Conservation (phyloP, 2,797 vertebrate species). For the Tinamus major region DNA sequence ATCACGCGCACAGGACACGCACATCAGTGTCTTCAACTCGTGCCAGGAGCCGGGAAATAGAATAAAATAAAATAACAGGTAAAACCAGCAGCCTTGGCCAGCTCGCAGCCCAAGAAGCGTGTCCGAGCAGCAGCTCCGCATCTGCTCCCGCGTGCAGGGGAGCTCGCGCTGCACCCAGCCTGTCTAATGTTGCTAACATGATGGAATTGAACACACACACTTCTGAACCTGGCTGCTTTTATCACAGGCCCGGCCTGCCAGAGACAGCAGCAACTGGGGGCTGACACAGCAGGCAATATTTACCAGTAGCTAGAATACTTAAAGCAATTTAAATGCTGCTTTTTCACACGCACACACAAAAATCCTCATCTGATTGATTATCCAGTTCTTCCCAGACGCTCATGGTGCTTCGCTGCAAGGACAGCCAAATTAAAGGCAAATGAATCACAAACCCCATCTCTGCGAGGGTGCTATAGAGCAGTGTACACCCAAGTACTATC, state of each 20-base stretch:
- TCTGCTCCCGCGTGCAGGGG: too few relatives aligned
- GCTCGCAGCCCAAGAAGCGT: too few relatives aligned
- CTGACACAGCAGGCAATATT: background rate
- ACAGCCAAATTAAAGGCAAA: slow-evolving; percentile 27
- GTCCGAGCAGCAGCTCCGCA: too few relatives aligned
- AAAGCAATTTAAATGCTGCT: background rate
- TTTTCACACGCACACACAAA: background rate
- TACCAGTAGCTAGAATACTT: background rate
- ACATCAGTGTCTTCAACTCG: too few relatives aligned
- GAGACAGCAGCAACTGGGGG: background rate
- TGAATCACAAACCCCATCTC: background rate
- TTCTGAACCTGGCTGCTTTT: background rate
- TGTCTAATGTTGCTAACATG: background rate
- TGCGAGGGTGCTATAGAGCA: slow-evolving; percentile 7
- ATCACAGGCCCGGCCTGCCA: background rate
- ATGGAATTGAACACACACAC: background rate
- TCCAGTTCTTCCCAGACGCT: background rate
- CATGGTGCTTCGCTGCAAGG: slow-evolving; percentile 22
- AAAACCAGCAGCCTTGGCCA: too few relatives aligned
- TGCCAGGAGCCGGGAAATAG: too few relatives aligned
- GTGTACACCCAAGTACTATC: background rate
- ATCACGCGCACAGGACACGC: too few relatives aligned
- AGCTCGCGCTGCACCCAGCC: background rate
- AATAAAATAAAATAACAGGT: too few relatives aligned
- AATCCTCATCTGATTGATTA: background rate